Evolutionary conservation across 1,140 invertebrate species (phyloP), one percentile per base, ranked within the genome.

Genomic region (Drosophila auraria): DNA sequence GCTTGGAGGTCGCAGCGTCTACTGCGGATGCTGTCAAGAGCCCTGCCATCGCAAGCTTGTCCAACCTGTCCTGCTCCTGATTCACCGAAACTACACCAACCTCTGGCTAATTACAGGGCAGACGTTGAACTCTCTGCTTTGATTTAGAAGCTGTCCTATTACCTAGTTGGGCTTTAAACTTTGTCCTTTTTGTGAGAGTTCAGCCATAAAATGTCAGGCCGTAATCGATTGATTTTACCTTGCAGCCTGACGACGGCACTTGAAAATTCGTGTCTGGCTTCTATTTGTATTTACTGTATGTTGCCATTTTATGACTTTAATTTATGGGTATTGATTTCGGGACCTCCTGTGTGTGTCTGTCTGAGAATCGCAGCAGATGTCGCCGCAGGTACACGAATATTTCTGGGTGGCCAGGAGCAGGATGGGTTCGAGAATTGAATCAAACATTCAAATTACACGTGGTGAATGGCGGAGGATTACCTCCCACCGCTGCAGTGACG

Each of bases 251-350:
- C 49, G 36, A 27, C 50, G 61, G 54, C 74, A 69, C 64, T 70
- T 78, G 56, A 78, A 69, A 78, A 79, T 71, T 79, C 76, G 75
- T 79, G 74, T 78, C 56, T 78, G 75, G 49, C 50, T 51, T 78
- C 74, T 79, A 78, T 83, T 83, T 82, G 76, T 79, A 83, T 77
- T 62, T 75, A 56, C 68, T 56, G n/a, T 56, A 45, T 69, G 78
- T 54, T 80, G 84, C 68, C 62, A 53, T 89, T 87, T 84, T 71
- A 80, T 75, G 69, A 62, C 77, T 69, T 56, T 68, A 80, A 83
- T 87, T 86, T 84, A 89, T 81, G 81, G 57, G 62, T 87, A 87
- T 89, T 82, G 83, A 81, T 89, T 87, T 51, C 65, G 64, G 64
- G 45, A 30, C 42, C 27, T 30, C 42, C 33, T 12, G 23, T 53